Conservation (phyloP, 2,888 invertebrate species). For the Vanessa cardui region DNA sequence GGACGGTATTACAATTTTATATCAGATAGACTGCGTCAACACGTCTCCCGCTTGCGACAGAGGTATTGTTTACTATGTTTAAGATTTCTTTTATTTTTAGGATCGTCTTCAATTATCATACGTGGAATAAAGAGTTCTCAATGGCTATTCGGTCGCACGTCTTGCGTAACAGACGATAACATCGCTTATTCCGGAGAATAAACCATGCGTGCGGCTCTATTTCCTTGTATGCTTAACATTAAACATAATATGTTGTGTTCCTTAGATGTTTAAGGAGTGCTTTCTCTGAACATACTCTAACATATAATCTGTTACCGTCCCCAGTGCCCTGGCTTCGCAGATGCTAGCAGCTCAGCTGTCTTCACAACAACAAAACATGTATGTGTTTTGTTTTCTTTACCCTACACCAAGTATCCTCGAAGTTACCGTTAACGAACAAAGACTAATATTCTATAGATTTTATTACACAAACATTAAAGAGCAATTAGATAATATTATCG, state of each 20-base stretch:
- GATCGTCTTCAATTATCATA: background rate
- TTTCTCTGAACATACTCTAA: slow-evolving; percentile 67
- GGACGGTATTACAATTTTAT: slow-evolving; percentile 66
- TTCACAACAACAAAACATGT: slow-evolving; percentile 97
- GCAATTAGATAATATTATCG: slow-evolving; percentile 17
- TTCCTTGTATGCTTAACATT: slow-evolving; percentile 39
- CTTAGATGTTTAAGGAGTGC: slow-evolving; percentile 48
- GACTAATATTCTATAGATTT: background rate
- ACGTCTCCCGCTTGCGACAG: slow-evolving; percentile 35
- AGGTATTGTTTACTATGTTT: slow-evolving; percentile 23
- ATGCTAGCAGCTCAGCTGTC: slow-evolving; percentile 96
- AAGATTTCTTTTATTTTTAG: slow-evolving; percentile 18
- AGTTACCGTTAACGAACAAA: slow-evolving; percentile 42
- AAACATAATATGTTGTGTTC: slow-evolving; percentile 28
- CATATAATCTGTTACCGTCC: slow-evolving; percentile 84
- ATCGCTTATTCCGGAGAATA: background rate
- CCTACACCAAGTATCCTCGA: slow-evolving; percentile 60
- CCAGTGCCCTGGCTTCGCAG: slow-evolving; percentile 98
- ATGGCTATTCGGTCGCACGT: background rate
- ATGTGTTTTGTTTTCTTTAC: slow-evolving; percentile 85
- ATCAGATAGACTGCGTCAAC: slow-evolving; percentile 56
- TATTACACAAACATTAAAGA: background rate
- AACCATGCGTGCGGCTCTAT: slow-evolving; percentile 68
- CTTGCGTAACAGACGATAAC: background rate
- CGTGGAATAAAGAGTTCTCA: background rate